Conservation (phyloP, 2,888 invertebrate genomes). For the Leptopterna dolabrata region DNA sequence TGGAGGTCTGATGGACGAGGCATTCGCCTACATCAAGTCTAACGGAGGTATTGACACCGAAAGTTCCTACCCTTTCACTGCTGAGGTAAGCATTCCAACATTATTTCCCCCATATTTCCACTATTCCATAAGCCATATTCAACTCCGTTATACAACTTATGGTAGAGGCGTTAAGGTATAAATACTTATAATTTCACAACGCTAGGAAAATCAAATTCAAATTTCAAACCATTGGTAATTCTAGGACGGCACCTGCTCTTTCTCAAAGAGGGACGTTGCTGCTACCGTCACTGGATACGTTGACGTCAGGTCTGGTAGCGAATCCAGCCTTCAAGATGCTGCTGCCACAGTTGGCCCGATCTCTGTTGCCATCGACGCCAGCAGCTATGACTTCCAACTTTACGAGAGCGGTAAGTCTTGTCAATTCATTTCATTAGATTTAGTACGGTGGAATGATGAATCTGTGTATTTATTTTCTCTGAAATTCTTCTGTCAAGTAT, state of each 20-base stretch:
- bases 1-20: constrained; percentile 71
- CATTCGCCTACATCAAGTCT: constrained; percentile 69
- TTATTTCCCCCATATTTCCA: background rate
- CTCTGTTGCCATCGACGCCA: constrained; percentile 90
- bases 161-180: too few species aligned
- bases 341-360: constrained; percentile 87
- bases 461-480: too few species aligned
- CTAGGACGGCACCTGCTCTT: constrained; percentile 67
- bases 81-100: constrained; percentile 29
- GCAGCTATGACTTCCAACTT: constrained; percentile 85
- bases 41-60: constrained; percentile 73
- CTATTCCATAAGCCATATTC: background rate
- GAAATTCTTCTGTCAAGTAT: too few species aligned
- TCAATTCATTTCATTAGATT: too few species aligned
- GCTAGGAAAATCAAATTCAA: too few species aligned
- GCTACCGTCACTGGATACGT: constrained; percentile 85
- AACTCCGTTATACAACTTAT: background rate
- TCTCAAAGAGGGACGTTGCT: constrained; percentile 75
- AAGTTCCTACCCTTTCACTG: constrained; percentile 70
- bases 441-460: too few species aligned
- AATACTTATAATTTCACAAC: too few species aligned
- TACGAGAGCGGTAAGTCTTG: constrained; percentile 71
- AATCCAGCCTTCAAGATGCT: constrained; percentile 79
- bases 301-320: constrained; percentile 79
- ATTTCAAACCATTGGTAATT: too few species aligned